Evolutionary conservation across 2,113 vertebrate species (phyloP).

Genomic region (Sisor rabdophorus): DNA sequence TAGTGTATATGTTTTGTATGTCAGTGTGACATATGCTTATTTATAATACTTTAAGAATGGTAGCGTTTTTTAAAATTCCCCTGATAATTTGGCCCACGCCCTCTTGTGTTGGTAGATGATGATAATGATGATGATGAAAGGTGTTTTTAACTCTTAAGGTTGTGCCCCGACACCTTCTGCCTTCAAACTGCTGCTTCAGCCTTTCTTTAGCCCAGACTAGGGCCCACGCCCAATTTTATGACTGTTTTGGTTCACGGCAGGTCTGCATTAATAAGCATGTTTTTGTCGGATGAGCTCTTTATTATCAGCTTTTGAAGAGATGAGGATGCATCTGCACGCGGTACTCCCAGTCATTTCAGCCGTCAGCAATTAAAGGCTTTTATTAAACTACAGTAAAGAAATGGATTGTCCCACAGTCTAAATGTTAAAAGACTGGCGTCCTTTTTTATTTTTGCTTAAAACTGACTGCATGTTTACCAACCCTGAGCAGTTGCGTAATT

Average conservation of each 20-base stretch:
- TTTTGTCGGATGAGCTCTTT: constrained; percentile 51
- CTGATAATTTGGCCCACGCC: constrained; percentile 3
- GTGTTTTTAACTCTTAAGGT: constrained; percentile 40
- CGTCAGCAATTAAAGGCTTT: constrained; percentile 66
- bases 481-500: background rate
- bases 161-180: constrained; percentile 50
- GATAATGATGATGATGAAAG: constrained; percentile 53
- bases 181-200: constrained; percentile 48
- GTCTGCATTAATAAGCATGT: constrained; percentile 63
- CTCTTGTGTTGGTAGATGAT: constrained; percentile 14
- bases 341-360: constrained; percentile 60
- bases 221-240: constrained; percentile 58
- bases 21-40: background rate
- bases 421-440: constrained; percentile 13
- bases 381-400: constrained; percentile 56
- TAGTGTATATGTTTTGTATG: no score
- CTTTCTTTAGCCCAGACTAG: constrained; percentile 50
- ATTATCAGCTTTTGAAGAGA: constrained; percentile 34
- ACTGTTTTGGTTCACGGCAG: constrained; percentile 63
- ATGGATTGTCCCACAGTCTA: constrained; percentile 31
- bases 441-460: background rate
- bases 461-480: background rate
- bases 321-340: constrained; percentile 55
- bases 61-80: background rate
- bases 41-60: background rate